Percentiles rank a stretch among this genome's conserved stretches.
These are phyloP conservation scores for Pelecanus crispus DNA, from an alignment of 2,113 vertebrate species.

Conservation along the genomic window DNA sequence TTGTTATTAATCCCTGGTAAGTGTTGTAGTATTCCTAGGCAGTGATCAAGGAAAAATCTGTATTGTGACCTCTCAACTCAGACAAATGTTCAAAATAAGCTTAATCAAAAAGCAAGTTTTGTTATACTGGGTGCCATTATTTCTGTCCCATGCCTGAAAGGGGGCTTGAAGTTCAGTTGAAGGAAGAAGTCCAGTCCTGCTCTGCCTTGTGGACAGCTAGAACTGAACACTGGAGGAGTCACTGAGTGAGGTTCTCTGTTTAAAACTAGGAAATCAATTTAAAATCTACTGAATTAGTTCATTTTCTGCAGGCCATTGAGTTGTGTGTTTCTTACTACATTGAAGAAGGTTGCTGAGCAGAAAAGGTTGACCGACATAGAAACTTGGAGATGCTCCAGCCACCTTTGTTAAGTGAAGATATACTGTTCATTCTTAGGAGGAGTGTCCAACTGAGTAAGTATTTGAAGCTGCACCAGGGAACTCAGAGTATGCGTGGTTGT, in stretches of 20 bases:
- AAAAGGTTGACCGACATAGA: neutral
- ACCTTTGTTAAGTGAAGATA: neutral
- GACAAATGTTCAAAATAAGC: neutral
- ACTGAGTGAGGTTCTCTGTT: neutral
- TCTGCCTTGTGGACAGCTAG: neutral
- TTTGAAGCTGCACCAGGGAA: neutral
- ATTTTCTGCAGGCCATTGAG: neutral
- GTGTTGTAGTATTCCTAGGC: neutral
- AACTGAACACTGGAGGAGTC: neutral
- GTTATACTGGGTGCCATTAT: neutral
- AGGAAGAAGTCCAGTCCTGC: neutral
- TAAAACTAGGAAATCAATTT: neutral
- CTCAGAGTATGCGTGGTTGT: accelerated
- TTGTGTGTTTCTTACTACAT: neutral
- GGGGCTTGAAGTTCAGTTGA: neutral
- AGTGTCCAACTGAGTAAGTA: neutral
- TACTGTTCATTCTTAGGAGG: neutral
- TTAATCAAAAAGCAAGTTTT: neutral
- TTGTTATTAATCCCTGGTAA: neutral
- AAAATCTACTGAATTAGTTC: neutral
- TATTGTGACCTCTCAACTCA: neutral
- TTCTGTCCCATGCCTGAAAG: neutral
- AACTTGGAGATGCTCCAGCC: neutral
- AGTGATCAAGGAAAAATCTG: neutral
- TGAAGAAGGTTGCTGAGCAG: neutral